phyloP scores from a whole-genome alignment of 2,888 invertebrate genomes.

The Epinotia ramella region DNA sequence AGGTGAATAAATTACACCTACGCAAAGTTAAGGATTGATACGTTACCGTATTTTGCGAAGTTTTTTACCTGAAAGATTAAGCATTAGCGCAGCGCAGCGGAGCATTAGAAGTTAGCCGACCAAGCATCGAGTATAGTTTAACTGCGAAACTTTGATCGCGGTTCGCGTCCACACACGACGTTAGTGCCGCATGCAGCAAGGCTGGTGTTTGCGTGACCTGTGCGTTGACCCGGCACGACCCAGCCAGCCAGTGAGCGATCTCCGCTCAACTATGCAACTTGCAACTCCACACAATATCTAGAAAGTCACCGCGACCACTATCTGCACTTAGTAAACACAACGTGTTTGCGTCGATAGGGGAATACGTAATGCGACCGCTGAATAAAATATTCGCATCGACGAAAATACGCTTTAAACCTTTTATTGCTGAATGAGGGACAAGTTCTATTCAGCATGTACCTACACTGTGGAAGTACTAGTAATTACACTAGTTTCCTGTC shows the following conservation, averaged over 20 bases:
- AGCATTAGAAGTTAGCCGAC: conserved; percentile 9
- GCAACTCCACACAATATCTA: conserved; percentile 41
- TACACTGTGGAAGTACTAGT: conserved; percentile 10
- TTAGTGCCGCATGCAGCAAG: conserved; percentile 39
- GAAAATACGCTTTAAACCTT: conserved; percentile 34
- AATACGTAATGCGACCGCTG: conserved; percentile 43
- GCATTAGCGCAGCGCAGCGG: too few species aligned
- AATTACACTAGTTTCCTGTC: conserved; percentile 5
- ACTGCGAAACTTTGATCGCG: conserved; percentile 31
- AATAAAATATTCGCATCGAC: conserved; percentile 41
- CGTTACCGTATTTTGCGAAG: background rate
- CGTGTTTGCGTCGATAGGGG: conserved; percentile 41
- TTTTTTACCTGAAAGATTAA: background rate
- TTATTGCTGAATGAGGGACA: conserved; percentile 31
- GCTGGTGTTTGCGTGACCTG: conserved; percentile 61
- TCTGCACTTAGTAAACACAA: conserved; percentile 41
- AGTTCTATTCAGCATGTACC: conserved; percentile 11
- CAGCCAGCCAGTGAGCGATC: conserved; percentile 59
- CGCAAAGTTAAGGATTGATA: conserved; percentile 6
- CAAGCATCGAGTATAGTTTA: conserved; percentile 25
- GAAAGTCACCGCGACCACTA: conserved; percentile 38
- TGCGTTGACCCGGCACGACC: conserved; percentile 64
- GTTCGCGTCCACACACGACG: conserved; percentile 20
- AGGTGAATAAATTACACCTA: conserved; percentile 16
- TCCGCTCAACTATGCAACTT: conserved; percentile 56